Percentiles rank a stretch among this genome's conserved stretches.
Evolutionary conservation across 2,888 invertebrate species (phyloP).

Genomic region (Neocrepidodera transversa): DNA sequence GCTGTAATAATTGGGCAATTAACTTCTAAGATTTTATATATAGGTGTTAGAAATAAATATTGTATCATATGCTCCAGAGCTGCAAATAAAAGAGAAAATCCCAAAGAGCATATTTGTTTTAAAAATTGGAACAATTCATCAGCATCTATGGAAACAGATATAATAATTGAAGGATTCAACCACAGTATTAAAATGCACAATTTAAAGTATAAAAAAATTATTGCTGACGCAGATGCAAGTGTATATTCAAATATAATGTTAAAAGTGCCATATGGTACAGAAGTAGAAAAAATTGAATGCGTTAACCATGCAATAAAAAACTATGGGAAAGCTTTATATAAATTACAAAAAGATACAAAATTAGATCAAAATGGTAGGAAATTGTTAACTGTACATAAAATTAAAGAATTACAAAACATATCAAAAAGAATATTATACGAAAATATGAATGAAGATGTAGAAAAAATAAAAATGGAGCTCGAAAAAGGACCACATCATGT

Average conservation of each 20-base stretch:
- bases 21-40: too few species aligned
- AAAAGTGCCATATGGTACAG: constrained; percentile 8
- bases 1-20: too few species aligned
- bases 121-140: too few species aligned
- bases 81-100: too few species aligned
- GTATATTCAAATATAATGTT: background rate
- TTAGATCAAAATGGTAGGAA: constrained; percentile 6
- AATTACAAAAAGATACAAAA: constrained; percentile 4
- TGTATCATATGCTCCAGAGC: too few species aligned
- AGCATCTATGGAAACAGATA: background rate
- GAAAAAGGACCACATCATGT: background rate
- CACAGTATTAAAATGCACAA: background rate
- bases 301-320: constrained; percentile 26
- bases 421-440: background rate
- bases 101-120: too few species aligned
- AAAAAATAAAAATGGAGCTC: background rate
- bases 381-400: background rate
- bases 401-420: background rate
- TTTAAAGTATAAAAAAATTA: background rate
- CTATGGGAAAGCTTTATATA: constrained; percentile 13
- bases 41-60: too few species aligned
- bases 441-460: background rate
- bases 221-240: background rate
- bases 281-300: constrained; percentile 20
- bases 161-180: background rate